These are phyloP conservation scores for Dascyllus trimaculatus DNA, from an alignment of 2,113 vertebrate species.

Conservation along the genomic window DNA sequence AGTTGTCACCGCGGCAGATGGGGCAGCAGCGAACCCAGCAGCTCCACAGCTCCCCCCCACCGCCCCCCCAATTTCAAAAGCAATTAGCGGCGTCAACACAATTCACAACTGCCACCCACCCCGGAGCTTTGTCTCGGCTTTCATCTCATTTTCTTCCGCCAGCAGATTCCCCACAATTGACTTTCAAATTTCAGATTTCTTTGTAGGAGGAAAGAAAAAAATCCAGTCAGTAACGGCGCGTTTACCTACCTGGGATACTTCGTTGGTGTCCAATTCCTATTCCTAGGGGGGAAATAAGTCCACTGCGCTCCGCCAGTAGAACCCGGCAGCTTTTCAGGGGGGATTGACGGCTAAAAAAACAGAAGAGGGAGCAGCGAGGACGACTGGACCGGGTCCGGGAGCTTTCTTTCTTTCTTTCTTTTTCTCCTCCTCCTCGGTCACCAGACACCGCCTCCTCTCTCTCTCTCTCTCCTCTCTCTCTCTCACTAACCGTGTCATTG, in stretches of 20 bases:
- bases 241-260: slow-evolving; percentile 63
- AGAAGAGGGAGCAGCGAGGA: slow-evolving; percentile 43
- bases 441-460: slow-evolving; percentile 69
- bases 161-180: neutral
- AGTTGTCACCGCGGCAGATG: slow-evolving; percentile 71
- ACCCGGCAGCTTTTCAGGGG: slow-evolving; percentile 55
- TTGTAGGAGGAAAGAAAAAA: neutral
- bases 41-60: slow-evolving; percentile 10
- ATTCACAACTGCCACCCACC: slow-evolving; percentile 18
- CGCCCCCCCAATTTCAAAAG: slow-evolving; percentile 56
- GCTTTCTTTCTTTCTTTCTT: slow-evolving; percentile 71
- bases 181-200: slow-evolving; percentile 16
- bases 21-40: slow-evolving; percentile 34
- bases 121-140: slow-evolving; percentile 54
- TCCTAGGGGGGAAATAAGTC: slow-evolving; percentile 69
- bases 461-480: slow-evolving; percentile 41
- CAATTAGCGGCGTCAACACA: slow-evolving; percentile 67
- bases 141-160: slow-evolving; percentile 22
- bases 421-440: slow-evolving; percentile 70
- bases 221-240: neutral
- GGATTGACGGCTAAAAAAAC: slow-evolving; percentile 40
- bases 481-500: slow-evolving; percentile 55
- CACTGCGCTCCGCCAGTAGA: slow-evolving; percentile 60
- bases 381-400: slow-evolving; percentile 35
- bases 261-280: slow-evolving; percentile 47